A percentile compares a stretch with the other conserved stretches of the same genome.
phyloP scores from a whole-genome alignment of 1,140 invertebrate species.

The Ylistrum balloti region DNA sequence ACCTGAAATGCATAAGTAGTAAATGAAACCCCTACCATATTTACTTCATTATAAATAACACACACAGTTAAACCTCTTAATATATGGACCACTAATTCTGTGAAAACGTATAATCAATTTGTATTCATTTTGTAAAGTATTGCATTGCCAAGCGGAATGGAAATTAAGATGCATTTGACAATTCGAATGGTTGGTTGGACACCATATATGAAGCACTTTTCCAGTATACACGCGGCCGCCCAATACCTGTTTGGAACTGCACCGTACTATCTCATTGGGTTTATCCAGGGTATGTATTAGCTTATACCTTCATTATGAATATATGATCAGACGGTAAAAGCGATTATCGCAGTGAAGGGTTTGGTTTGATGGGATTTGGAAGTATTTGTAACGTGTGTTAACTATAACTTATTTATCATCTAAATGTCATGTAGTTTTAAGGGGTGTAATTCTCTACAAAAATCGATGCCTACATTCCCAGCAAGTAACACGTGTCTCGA shows the following conservation, averaged over 20 bases:
- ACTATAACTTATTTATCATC: neutral
- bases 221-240: neutral
- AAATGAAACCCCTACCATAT: too few relatives aligned
- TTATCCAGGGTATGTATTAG: neutral
- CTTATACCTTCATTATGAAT: neutral
- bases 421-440: neutral
- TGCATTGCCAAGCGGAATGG: too few relatives aligned
- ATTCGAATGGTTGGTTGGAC: neutral
- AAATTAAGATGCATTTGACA: too few relatives aligned
- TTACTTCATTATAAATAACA: too few relatives aligned
- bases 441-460: neutral
- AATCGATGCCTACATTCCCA: neutral
- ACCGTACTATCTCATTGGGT: neutral
- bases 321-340: neutral
- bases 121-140: too few relatives aligned
- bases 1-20: too few relatives aligned
- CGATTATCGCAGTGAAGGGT: neutral
- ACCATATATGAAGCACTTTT: neutral
- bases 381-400: neutral
- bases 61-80: too few relatives aligned
- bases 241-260: neutral
- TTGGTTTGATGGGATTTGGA: neutral
- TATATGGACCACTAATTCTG: too few relatives aligned
- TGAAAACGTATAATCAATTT: too few relatives aligned
- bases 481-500: neutral